Evolutionary conservation across 2,797 vertebrate genomes (phyloP), one percentile per base, ranked within the genome.

Genomic region (Schizothorax lantsangensis): DNA sequence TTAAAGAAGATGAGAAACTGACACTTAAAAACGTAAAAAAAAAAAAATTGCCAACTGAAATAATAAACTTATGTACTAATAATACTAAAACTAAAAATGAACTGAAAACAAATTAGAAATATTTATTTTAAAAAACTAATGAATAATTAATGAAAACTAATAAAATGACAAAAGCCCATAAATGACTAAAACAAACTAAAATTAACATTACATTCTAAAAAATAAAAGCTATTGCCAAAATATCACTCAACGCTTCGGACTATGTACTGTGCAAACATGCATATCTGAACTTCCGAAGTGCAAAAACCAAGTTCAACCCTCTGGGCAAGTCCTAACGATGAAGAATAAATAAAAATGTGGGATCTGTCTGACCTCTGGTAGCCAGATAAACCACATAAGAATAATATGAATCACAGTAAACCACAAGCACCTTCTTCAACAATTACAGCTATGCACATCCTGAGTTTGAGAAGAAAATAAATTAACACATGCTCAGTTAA

Each of bases 321-420:
- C 71, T 89, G 73, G 85, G 86, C 81, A 84, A 90, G 83, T 88
- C 88, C 8, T 89, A 87, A 88, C 90, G 87, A 83, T 79, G 82
- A 90, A 90, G 93, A 86, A 92, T 92, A 94, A 45, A 45, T 45
- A 69, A 36, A 93, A 91, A 84, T 68, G 84, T 85, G 87, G 91
- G 91, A 87, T 88, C 88, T 80, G 91, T 86, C 89, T 92, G 91
- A 85, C 90, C 92, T 92, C 92, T 93, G 92, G 90, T 91, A 91
- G 90, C 86, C 88, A 92, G 92, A 93, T 91, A 90, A 93, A 91
- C 82, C 87, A 88, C 92, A 91, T 93, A 91, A 94, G 93, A 85
- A 91, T 90, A 82, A 91, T 92, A 92, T 93, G 89, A 92, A 94
- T 94, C 92, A 80, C 81, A 84, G 91, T 68, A 74, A 93, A 89